Percentiles rank a stretch among this genome's conserved stretches.
Evolutionary conservation across 2,113 vertebrate genomes (phyloP).

Genomic region (Thermophis baileyi): DNA sequence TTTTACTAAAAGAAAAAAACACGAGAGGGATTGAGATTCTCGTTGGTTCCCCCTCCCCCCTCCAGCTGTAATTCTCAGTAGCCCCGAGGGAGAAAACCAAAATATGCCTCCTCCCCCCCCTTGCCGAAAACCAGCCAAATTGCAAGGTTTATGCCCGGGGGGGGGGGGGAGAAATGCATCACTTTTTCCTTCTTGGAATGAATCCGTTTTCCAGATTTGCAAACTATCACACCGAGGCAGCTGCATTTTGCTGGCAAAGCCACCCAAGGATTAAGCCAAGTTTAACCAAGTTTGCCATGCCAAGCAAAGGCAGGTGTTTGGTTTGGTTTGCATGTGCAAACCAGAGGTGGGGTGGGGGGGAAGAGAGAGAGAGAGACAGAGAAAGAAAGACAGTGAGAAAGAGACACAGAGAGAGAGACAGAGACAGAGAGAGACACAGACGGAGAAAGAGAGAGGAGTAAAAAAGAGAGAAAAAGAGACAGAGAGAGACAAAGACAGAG

Average conservation of each 20-base stretch:
- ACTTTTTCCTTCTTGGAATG: background rate
- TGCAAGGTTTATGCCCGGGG: background rate
- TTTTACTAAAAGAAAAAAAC: background rate
- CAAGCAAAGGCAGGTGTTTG: background rate
- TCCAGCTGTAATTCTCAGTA: background rate
- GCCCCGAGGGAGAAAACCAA: background rate
- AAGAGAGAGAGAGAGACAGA: too few species aligned
- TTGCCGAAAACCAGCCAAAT: background rate
- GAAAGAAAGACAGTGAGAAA: too few species aligned
- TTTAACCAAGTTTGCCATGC: background rate
- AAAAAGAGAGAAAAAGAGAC: too few species aligned
- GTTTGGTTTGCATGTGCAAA: background rate
- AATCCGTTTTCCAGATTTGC: background rate
- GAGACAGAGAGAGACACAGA: too few species aligned
- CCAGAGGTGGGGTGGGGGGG: too few species aligned
- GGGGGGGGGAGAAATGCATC: background rate
- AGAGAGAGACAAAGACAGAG: too few species aligned
- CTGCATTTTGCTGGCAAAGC: background rate
- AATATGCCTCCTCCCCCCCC: background rate
- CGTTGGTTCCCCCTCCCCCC: rapidly evolving
- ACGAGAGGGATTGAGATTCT: background rate
- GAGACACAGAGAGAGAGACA: too few species aligned
- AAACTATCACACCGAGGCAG: background rate
- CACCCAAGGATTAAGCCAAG: background rate
- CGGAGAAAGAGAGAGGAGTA: too few species aligned